phyloP scores from a whole-genome alignment of 2,888 invertebrate genomes.

The Athetis lepigone region DNA sequence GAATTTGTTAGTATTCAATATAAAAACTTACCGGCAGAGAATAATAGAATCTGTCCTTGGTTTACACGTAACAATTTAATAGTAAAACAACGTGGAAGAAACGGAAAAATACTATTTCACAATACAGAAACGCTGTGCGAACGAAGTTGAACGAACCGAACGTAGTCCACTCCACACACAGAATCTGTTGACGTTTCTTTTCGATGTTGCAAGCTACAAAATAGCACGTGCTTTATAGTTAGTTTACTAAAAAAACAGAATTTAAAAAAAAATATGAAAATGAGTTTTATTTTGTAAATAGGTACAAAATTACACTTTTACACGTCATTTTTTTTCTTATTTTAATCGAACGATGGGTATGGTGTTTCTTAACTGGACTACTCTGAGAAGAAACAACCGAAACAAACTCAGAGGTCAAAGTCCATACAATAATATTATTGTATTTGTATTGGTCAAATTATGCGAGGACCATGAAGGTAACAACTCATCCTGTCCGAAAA shows the following conservation, averaged over 20 bases:
- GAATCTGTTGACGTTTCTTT: constrained; percentile 47
- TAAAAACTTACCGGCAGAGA: constrained; percentile 58
- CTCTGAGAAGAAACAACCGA: too few species aligned
- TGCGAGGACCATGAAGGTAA: too few species aligned
- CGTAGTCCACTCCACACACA: background rate
- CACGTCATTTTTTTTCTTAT: too few species aligned
- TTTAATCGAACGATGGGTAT: too few species aligned
- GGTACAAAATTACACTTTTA: too few species aligned
- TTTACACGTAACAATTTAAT: constrained; percentile 50
- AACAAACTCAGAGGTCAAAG: too few species aligned
- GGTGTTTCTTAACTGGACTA: too few species aligned
- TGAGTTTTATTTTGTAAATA: too few species aligned
- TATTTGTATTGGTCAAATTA: too few species aligned
- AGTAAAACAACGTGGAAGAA: constrained; percentile 47
- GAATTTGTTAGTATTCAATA: constrained; percentile 13
- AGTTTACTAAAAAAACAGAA: too few species aligned
- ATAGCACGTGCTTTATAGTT: background rate
- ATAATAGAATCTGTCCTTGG: constrained; percentile 30
- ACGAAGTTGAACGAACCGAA: constrained; percentile 23
- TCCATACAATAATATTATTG: too few species aligned
- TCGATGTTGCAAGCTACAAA: constrained; percentile 38
- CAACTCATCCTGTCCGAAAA: too few species aligned
- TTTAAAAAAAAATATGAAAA: background rate
- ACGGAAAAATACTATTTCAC: constrained; percentile 53
- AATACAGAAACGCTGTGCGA: constrained; percentile 40